Conservation (phyloP, 2,888 invertebrate genomes). For the Leptinotarsa haldemani region DNA sequence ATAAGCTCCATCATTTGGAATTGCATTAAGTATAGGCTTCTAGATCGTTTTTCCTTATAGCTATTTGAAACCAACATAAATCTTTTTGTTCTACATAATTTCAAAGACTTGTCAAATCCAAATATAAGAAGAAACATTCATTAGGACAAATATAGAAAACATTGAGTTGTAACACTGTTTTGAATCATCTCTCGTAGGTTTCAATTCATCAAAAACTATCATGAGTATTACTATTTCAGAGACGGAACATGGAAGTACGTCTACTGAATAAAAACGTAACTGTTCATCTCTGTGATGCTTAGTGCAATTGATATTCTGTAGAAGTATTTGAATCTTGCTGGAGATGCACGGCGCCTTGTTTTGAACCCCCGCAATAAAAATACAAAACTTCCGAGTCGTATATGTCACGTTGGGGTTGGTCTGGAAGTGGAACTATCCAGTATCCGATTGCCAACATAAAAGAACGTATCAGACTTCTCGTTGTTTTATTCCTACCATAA, state of each 20-base stretch:
- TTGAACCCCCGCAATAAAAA: not conserved
- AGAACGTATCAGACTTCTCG: not conserved
- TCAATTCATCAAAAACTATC: too few species aligned
- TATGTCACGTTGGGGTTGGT: not conserved
- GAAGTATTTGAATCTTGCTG: not conserved
- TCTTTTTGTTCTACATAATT: too few species aligned
- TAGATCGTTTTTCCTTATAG: too few species aligned
- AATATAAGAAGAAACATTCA: too few species aligned
- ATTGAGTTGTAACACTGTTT: too few species aligned
- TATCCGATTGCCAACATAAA: not conserved
- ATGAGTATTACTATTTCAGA: not conserved
- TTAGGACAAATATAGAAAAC: too few species aligned
- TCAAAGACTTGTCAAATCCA: too few species aligned
- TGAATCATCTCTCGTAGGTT: too few species aligned
- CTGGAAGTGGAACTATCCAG: not conserved
- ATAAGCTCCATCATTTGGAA: too few species aligned
- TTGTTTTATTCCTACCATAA: not conserved
- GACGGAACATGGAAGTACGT: not conserved
- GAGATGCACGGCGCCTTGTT: not conserved
- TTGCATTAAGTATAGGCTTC: too few species aligned
- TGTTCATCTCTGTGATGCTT: not conserved
- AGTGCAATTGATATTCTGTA: not conserved
- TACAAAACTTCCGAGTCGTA: not conserved
- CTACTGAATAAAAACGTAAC: not conserved
- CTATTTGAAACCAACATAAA: too few species aligned